Evolutionary conservation across 1,140 invertebrate species (phyloP), one percentile per base, ranked within the genome.

Genomic region (Eubasilissa regina): DNA sequence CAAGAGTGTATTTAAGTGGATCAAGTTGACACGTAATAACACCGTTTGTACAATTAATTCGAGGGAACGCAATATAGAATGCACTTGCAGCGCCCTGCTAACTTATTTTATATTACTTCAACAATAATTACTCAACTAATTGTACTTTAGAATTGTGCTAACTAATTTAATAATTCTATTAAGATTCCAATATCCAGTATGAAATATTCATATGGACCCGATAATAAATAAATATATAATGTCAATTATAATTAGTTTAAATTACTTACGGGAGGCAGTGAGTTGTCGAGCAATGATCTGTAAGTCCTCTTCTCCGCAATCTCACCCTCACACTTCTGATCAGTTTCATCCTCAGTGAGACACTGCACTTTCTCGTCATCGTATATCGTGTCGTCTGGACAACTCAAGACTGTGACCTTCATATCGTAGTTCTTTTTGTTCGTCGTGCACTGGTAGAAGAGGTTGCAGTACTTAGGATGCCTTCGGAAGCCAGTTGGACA

Each of bases 381-480:
- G 83, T 92, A 96, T 58, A 95, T 91, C 0, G 93, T 95, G 75
- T 92, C 92, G 80, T 94, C 92, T 7, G 94, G 93, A 86, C 95
- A 96, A 64, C 91, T 92, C 62, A 96, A 91, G 3, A 93, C 89
- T 0, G 94, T 89, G 74, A 96, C 90, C 84, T 94, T 95, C 7
- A 94, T 87, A 80, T 95, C 93, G 84, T 92, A 92, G 47, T 87
- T 92, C 19, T 92, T 87, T 0, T 90, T 86, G 68, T 91, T 91
- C 77, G 90, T 90, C 13, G 92, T 93, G 85, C 95, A 96, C 85
- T 96, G 95, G 84, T 96, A 96, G 87, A 96, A 95, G 55, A 95
- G 85, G 85, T 96, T 94, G 84, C 95, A 97, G 83, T 94, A 93
- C 85, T 95, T 94, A 0, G 95, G 94, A 90, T 97, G 95, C 80